A percentile compares a stretch with the other conserved stretches of the same genome.
These are phyloP conservation scores for Pelusios castaneus DNA, from an alignment of 2,113 vertebrate species.

Conservation along the genomic window DNA sequence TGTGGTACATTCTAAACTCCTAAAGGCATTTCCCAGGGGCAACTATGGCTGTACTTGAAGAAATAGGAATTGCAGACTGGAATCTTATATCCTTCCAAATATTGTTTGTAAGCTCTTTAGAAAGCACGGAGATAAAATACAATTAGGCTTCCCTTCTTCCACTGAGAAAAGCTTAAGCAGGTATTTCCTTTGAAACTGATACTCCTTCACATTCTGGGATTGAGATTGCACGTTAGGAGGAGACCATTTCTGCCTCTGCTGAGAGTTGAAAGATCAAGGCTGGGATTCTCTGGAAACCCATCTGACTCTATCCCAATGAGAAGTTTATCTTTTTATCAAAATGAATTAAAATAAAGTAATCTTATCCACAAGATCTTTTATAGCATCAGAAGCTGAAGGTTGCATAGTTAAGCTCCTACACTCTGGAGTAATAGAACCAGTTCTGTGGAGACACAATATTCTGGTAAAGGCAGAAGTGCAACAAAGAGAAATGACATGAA, in stretches of 20 bases:
- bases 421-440: not conserved
- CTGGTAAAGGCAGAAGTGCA: not conserved
- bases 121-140: not conserved
- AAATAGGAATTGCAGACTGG: not conserved
- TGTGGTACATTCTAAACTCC: not conserved
- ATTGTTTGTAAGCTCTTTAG: not conserved
- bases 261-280: not conserved
- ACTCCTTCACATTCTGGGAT: not conserved
- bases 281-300: not conserved
- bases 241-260: not conserved
- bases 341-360: too few relatives aligned
- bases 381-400: too few relatives aligned
- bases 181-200: constrained; percentile 1
- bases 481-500: not conserved
- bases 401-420: too few relatives aligned
- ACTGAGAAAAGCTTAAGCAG: not conserved
- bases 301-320: not conserved
- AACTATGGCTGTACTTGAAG: not conserved
- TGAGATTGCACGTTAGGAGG: not conserved
- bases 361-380: too few relatives aligned
- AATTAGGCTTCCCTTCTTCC: not conserved
- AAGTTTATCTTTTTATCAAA: too few relatives aligned
- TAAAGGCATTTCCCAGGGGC: not conserved
- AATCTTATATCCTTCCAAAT: not conserved
- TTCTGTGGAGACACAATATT: not conserved